A percentile compares a stretch with the other conserved stretches of the same genome.
phyloP scores from a whole-genome alignment of 2,888 invertebrate genomes.

The Leucophenga maculata region DNA sequence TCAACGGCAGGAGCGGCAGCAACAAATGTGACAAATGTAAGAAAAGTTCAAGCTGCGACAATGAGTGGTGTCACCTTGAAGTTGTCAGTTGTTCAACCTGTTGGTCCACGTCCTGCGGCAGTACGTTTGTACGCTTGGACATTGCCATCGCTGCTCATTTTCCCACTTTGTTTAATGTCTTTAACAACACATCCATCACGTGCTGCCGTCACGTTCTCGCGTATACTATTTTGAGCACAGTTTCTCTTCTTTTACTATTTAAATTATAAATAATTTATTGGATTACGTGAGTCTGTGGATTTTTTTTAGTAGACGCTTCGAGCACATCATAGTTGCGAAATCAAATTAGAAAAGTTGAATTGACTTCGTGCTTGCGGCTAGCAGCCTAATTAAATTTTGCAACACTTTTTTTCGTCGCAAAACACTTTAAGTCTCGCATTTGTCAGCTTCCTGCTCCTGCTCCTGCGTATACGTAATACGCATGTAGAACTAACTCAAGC shows the following conservation, averaged over 20 bases:
- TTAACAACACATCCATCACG: background rate
- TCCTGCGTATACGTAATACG: no score
- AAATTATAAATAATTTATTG: slow-evolving; percentile 47
- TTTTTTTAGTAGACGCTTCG: background rate
- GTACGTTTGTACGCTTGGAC: background rate
- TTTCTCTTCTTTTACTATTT: slow-evolving; percentile 33
- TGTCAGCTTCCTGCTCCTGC: no score
- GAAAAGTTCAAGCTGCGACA: slow-evolving; percentile 1
- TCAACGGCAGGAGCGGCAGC: background rate
- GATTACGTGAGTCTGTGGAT: slow-evolving; percentile 41
- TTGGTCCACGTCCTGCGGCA: background rate
- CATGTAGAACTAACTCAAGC: background rate
- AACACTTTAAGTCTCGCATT: background rate
- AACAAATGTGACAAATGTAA: slow-evolving; percentile 12
- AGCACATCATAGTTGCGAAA: background rate
- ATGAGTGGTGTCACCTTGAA: slow-evolving; percentile 51
- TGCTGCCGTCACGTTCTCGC: slow-evolving; percentile 16
- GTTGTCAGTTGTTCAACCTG: slow-evolving; percentile 8
- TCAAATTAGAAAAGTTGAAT: slow-evolving; percentile 1
- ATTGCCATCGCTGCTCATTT: background rate
- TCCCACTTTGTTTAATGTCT: background rate
- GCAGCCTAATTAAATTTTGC: no score
- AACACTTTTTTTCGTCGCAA: no score
- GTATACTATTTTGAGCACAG: background rate
- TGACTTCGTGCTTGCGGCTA: background rate